Percentiles rank a stretch among this genome's conserved stretches.
Conservation (phyloP, 2,797 vertebrate genomes). For the Hirundo rustica region DNA sequence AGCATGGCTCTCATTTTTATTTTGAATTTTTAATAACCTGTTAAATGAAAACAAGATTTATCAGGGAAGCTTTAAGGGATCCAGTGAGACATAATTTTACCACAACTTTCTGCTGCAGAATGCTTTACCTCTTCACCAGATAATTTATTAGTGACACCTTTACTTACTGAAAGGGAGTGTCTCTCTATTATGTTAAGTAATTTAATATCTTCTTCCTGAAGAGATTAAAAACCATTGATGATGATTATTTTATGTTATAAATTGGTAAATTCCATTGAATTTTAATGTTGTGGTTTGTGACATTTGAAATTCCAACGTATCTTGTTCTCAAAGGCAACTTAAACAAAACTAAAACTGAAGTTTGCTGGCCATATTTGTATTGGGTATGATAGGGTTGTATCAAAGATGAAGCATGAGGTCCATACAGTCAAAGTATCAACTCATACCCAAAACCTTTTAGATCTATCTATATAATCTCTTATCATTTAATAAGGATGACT, state of each 20-base stretch:
- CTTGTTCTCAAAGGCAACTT: background rate
- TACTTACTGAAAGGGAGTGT: background rate
- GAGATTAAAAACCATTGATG: background rate
- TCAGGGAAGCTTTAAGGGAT: background rate
- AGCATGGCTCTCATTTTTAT: background rate
- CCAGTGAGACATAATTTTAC: background rate
- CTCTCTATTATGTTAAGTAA: background rate
- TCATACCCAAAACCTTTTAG: background rate
- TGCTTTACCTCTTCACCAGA: background rate
- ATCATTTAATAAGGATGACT: background rate
- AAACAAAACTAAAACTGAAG: background rate
- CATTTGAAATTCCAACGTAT: background rate
- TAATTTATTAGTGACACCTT: background rate
- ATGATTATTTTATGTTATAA: background rate
- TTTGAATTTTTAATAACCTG: background rate
- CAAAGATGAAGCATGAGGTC: background rate
- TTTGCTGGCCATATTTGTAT: background rate
- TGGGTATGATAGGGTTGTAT: background rate
- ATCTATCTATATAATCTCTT: background rate
- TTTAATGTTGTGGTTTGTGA: background rate
- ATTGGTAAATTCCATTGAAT: background rate
- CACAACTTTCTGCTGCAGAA: background rate
- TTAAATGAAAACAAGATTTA: background rate
- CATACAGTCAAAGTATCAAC: background rate
- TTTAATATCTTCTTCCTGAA: background rate